A percentile compares a stretch with the other conserved stretches of the same genome.
These are phyloP conservation scores for Plebejus melissa DNA, from an alignment of 2,888 invertebrate genomes.

Conservation along the genomic window DNA sequence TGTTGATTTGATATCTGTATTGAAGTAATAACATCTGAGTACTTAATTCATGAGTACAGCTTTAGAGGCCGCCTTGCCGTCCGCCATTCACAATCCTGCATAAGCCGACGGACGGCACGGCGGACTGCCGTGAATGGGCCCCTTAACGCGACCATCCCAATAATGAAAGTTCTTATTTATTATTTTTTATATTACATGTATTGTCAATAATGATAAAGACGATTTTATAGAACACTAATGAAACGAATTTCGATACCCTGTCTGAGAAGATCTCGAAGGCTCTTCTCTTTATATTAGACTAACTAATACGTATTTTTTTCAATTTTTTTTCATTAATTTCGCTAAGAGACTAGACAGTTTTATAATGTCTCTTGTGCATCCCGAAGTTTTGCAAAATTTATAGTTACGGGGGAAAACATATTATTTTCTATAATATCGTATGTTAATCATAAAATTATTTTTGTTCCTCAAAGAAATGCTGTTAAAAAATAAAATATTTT, in stretches of 20 bases:
- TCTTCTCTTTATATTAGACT: constrained; percentile 6
- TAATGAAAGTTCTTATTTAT: not conserved
- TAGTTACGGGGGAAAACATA: not conserved
- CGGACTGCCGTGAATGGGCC: too few species aligned
- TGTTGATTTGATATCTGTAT: not conserved
- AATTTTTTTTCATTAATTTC: not conserved
- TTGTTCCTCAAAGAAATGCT: not conserved
- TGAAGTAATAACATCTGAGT: not conserved
- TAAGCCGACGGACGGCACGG: too few species aligned
- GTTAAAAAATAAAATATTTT: not conserved
- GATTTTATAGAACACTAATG: not conserved
- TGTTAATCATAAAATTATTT: not conserved
- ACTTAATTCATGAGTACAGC: not conserved
- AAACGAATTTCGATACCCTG: not conserved
- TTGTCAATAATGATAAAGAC: not conserved
- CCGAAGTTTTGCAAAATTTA: not conserved
- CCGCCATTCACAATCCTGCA: too few species aligned
- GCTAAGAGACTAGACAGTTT: not conserved
- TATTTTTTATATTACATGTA: not conserved
- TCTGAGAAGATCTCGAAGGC: not conserved
- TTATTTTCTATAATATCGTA: not conserved
- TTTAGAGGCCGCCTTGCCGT: not conserved
- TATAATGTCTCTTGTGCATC: not conserved
- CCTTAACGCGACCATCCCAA: not conserved
- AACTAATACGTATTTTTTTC: not conserved